phyloP scores from a whole-genome alignment of 2,113 vertebrate species.

The Dendrocopos noguchii region DNA sequence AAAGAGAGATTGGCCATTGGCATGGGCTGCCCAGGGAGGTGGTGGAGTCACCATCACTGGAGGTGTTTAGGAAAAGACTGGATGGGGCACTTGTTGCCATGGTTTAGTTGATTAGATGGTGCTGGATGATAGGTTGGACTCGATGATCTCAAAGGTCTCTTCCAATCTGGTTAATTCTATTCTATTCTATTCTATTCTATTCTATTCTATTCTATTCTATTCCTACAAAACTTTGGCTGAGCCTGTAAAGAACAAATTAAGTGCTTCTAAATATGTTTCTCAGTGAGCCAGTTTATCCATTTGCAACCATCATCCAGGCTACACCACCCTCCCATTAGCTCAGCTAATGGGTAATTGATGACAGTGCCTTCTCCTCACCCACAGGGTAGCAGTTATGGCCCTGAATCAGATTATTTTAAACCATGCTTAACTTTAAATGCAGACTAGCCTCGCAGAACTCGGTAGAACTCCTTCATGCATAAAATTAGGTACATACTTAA shows the following conservation, averaged over 20 bases:
- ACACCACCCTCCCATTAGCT: not conserved
- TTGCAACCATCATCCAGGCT: not conserved
- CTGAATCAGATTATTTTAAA: not conserved
- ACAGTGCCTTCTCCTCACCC: not conserved
- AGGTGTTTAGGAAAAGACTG: too few species aligned
- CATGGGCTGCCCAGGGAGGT: too few species aligned
- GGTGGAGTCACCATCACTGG: too few species aligned
- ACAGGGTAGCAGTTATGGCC: not conserved
- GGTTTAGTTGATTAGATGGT: too few species aligned
- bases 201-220: too few species aligned
- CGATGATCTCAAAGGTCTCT: too few species aligned
- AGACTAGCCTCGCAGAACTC: not conserved
- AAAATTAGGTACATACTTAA: constrained; percentile 46
- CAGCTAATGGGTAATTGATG: not conserved
- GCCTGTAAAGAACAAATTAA: not conserved
- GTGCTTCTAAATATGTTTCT: not conserved
- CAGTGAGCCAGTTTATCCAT: not conserved
- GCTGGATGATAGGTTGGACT: too few species aligned
- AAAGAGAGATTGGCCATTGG: too few species aligned
- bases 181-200: too few species aligned
- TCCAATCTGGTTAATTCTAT: too few species aligned
- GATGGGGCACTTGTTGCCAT: too few species aligned
- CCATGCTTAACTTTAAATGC: not conserved
- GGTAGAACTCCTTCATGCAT: constrained; percentile 1
- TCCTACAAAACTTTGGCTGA: not conserved